A percentile compares a stretch with the other conserved stretches of the same genome.
These are phyloP conservation scores for Onchidella celtica DNA, from an alignment of 2,888 invertebrate genomes.

Conservation along the genomic window DNA sequence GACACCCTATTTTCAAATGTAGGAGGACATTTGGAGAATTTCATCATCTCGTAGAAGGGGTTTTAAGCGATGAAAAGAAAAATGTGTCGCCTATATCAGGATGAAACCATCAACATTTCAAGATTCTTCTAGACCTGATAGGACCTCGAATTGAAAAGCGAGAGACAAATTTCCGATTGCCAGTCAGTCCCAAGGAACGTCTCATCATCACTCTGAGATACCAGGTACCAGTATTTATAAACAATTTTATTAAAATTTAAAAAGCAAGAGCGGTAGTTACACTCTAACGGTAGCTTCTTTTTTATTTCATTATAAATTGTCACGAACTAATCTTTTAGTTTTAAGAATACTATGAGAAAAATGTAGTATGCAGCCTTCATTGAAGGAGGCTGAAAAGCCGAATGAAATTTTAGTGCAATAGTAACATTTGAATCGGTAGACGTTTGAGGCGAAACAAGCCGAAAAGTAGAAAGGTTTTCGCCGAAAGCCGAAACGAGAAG, in stretches of 20 bases:
- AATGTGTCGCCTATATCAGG: background rate
- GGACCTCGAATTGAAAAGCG: too few relatives aligned
- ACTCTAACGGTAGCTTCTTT: too few relatives aligned
- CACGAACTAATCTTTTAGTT: too few relatives aligned
- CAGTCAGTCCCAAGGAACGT: too few relatives aligned
- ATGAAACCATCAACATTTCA: background rate
- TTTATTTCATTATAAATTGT: too few relatives aligned
- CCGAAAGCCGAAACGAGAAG: conserved; percentile 2
- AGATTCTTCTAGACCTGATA: too few relatives aligned
- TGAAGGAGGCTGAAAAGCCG: conserved; percentile 1
- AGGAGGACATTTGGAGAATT: background rate
- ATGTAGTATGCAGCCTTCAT: conserved; percentile 5
- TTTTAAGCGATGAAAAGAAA: background rate
- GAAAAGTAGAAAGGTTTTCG: background rate
- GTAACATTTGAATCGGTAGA: conserved; percentile 6
- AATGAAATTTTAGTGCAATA: conserved; percentile 19
- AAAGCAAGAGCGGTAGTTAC: too few relatives aligned
- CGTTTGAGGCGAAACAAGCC: conserved; percentile 8
- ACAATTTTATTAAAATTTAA: too few relatives aligned
- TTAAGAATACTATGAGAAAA: too few relatives aligned
- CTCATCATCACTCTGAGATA: too few relatives aligned
- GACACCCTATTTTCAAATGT: background rate
- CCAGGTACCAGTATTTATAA: too few relatives aligned
- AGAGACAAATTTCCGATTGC: too few relatives aligned
- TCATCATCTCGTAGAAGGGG: background rate